Percentiles rank a stretch among this genome's conserved stretches.
Evolutionary conservation across 2,888 invertebrate genomes (phyloP).

Genomic region (Eilema sororculum): DNA sequence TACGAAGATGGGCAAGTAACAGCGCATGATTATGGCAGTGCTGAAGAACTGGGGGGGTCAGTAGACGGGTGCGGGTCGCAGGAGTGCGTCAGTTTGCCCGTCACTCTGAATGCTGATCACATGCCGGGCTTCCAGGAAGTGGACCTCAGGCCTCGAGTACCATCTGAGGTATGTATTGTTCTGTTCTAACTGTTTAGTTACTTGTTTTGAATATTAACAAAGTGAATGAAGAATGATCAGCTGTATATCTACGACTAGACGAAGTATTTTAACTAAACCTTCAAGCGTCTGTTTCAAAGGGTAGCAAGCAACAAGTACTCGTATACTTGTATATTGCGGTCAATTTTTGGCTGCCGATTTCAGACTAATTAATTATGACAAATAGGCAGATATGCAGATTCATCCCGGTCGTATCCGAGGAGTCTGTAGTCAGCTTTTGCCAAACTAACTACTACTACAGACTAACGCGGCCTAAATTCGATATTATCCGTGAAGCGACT

Average conservation of each 20-base stretch:
- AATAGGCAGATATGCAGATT: no score
- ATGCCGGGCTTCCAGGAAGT: conserved; percentile 84
- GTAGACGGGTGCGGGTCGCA: conserved; percentile 80
- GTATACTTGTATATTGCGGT: no score
- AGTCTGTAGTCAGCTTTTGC: no score
- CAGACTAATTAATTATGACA: no score
- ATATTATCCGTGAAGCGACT: no score
- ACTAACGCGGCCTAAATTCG: no score
- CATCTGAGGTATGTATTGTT: conserved; percentile 73
- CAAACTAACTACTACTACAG: no score
- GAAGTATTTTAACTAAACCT: neutral
- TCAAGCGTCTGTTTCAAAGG: neutral
- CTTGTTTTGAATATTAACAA: neutral
- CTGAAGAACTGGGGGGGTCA: conserved; percentile 78
- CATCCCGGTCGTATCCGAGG: no score
- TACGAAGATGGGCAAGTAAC: conserved; percentile 74
- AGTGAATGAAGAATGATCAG: conserved; percentile 6
- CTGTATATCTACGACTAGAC: neutral
- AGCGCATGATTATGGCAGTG: conserved; percentile 77
- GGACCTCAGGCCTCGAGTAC: conserved; percentile 77
- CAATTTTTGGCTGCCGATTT: no score
- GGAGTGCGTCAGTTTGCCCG: conserved; percentile 83
- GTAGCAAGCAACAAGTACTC: neutral
- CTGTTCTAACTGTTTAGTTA: conserved; percentile 10
- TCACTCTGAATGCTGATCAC: conserved; percentile 80